These are phyloP conservation scores for Heteractis magnifica DNA, from an alignment of 92 coral and sea anemone genomes.

Conservation along the genomic window DNA sequence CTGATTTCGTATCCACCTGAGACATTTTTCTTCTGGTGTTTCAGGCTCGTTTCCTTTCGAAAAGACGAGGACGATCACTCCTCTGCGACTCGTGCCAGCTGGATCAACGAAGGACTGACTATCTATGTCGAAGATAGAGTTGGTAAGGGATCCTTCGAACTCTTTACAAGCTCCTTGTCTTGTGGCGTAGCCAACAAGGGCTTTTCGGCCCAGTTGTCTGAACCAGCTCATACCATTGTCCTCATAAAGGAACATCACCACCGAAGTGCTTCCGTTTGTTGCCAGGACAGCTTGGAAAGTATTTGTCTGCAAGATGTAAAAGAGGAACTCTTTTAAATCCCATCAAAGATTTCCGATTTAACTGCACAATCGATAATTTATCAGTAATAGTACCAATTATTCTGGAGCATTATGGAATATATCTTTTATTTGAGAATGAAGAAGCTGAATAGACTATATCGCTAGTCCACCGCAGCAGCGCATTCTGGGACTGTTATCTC, in stretches of 20 bases:
- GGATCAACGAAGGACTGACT: slow-evolving; percentile 28
- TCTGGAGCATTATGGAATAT: too few relatives aligned
- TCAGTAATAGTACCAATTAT: too few relatives aligned
- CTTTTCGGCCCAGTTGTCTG: slow-evolving; percentile 23
- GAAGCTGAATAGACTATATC: too few relatives aligned
- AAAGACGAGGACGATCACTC: slow-evolving; percentile 46
- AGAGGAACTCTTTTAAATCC: slow-evolving; percentile 11
- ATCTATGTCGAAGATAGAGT: slow-evolving; percentile 55
- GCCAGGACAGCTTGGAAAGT: slow-evolving; percentile 61
- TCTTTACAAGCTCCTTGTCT: slow-evolving; percentile 19
- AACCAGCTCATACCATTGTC: slow-evolving; percentile 68
- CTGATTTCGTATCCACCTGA: slow-evolving; percentile 42
- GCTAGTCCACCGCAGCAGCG: too few relatives aligned
- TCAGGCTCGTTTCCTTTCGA: slow-evolving; percentile 2
- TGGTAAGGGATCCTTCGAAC: slow-evolving; percentile 33
- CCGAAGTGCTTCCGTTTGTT: slow-evolving; percentile 54
- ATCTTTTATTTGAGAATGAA: too few relatives aligned
- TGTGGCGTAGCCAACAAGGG: slow-evolving; percentile 61
- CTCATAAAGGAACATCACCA: slow-evolving; percentile 45
- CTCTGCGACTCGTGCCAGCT: slow-evolving; percentile 42
- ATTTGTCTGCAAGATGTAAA: slow-evolving; percentile 36
- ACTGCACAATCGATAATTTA: background rate
- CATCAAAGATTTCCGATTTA: background rate
- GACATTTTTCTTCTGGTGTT: slow-evolving; percentile 53
- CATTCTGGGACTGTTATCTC: too few relatives aligned